A percentile compares a stretch with the other conserved stretches of the same genome.
phyloP scores from a whole-genome alignment of 2,113 vertebrate genomes.

The Agapornis roseicollis region DNA sequence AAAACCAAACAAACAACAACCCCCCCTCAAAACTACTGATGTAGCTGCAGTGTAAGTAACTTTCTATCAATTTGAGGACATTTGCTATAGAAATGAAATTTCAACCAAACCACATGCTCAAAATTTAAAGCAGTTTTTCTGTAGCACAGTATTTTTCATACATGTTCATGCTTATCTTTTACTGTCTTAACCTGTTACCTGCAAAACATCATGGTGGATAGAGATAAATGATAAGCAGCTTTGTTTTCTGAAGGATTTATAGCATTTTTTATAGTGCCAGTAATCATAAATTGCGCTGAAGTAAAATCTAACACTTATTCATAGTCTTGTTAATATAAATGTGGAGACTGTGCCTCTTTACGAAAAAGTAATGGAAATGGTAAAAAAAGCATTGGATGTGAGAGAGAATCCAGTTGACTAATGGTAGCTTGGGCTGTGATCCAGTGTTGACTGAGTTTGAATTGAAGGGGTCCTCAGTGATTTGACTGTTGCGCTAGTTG shows the following conservation, averaged over 20 bases:
- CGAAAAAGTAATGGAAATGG: background rate
- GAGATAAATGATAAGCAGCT: background rate
- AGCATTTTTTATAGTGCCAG: background rate
- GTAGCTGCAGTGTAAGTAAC: background rate
- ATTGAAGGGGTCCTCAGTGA: background rate
- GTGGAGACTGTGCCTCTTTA: background rate
- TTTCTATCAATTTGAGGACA: background rate
- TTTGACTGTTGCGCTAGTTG: background rate
- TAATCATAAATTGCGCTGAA: background rate
- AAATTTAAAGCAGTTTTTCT: background rate
- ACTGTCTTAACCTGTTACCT: background rate
- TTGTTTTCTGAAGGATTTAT: background rate
- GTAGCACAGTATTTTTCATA: background rate
- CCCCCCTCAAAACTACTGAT: accelerated
- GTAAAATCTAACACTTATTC: background rate
- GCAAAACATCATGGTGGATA: background rate
- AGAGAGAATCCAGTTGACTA: background rate
- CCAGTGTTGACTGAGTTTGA: background rate
- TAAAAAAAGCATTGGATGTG: background rate
- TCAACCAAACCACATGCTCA: background rate
- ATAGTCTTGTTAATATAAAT: background rate
- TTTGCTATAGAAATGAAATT: background rate
- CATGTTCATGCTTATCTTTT: background rate
- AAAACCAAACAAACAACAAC: no score
- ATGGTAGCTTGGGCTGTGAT: background rate